A percentile compares a stretch with the other conserved stretches of the same genome.
Conservation (phyloP, 2,113 vertebrate genomes). For the Mustelus asterias region DNA sequence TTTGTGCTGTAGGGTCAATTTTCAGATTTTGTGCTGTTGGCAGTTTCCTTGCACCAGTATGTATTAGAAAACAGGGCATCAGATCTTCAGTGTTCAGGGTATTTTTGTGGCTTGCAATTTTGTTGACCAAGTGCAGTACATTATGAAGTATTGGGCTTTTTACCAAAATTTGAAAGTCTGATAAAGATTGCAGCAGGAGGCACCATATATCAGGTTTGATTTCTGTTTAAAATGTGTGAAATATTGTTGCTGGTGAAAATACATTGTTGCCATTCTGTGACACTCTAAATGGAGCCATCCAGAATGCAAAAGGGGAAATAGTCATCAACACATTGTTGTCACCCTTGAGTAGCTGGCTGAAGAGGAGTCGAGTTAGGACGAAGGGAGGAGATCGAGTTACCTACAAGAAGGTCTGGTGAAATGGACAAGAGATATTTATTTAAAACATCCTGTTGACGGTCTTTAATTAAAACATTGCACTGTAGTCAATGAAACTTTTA, state of each 20-base stretch:
- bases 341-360: neutral
- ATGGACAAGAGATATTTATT: neutral
- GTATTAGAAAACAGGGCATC: neutral
- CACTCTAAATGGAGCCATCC: neutral
- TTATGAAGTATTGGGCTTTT: neutral
- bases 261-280: neutral
- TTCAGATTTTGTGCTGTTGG: neutral
- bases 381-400: neutral
- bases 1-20: neutral
- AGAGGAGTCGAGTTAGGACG: neutral
- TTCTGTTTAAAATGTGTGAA: neutral
- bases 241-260: neutral
- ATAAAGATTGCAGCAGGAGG: neutral
- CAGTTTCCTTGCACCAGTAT: neutral
- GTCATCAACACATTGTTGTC: neutral
- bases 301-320: neutral
- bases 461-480: neutral
- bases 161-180: neutral
- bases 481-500: neutral
- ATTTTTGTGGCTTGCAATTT: neutral
- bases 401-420: neutral
- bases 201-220: neutral
- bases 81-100: neutral
- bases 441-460: neutral
- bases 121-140: neutral